Conservation (phyloP, 64 coral and sea anemone genomes). For the Platygyra sinensis region DNA sequence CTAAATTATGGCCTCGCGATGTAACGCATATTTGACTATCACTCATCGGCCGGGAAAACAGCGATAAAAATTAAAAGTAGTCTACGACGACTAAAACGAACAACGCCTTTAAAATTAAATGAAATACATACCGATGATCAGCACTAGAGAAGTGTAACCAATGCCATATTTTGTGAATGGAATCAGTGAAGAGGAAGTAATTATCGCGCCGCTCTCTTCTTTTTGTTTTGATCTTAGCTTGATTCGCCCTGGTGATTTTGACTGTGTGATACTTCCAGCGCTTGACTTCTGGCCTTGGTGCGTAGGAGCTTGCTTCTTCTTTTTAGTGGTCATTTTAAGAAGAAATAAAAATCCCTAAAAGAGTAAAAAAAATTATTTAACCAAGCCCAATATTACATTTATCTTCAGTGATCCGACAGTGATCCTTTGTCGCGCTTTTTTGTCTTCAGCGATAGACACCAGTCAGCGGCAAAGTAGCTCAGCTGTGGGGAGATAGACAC, state of each 20-base stretch:
- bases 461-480: background rate
- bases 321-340: conserved; percentile 49
- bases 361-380: background rate
- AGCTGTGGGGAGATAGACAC: too few species aligned
- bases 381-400: background rate
- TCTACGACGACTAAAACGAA: background rate
- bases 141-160: conserved; percentile 26
- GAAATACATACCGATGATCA: conserved; percentile 9
- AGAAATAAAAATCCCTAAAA: background rate
- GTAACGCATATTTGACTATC: background rate
- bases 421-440: background rate
- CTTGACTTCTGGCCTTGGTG: conserved; percentile 4
- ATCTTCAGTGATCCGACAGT: too few species aligned
- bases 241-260: conserved; percentile 6
- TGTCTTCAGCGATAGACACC: background rate
- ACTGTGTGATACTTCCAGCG: background rate
- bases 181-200: background rate
- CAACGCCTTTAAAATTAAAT: background rate
- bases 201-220: conserved; percentile 16
- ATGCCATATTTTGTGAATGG: conserved; percentile 18
- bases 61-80: background rate
- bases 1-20: background rate
- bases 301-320: conserved; percentile 31
- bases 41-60: background rate
- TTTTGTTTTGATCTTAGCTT: conserved; percentile 36